A percentile compares a stretch with the other conserved stretches of the same genome.
These are phyloP conservation scores for Lutjanus erythropterus DNA, from an alignment of 2,113 vertebrate species.

Conservation along the genomic window DNA sequence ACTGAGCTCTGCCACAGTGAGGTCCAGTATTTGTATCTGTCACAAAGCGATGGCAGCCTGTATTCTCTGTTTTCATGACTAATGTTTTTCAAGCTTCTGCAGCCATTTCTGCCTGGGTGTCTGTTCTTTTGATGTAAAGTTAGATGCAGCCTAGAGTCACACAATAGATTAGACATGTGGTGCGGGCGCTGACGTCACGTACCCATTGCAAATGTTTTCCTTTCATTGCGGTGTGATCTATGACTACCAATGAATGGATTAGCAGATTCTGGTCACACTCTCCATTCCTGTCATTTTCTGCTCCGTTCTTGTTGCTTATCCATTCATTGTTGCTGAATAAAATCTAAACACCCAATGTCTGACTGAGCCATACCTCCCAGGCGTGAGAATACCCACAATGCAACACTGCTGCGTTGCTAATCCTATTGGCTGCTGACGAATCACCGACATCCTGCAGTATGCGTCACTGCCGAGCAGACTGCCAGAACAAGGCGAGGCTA, in stretches of 20 bases:
- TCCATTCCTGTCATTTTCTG: slow-evolving; percentile 28
- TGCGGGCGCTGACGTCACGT: slow-evolving; percentile 11
- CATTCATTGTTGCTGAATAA: slow-evolving; percentile 38
- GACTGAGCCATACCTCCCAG: slow-evolving; percentile 51
- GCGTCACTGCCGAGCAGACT: slow-evolving; percentile 64
- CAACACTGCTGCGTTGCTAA: slow-evolving; percentile 68
- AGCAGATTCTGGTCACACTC: slow-evolving; percentile 57
- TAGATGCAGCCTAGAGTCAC: slow-evolving; percentile 13
- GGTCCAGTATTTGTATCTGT: neutral
- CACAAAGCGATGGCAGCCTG: neutral
- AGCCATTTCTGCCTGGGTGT: neutral
- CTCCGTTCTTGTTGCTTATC: slow-evolving; percentile 32
- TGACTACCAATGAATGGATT: slow-evolving; percentile 55
- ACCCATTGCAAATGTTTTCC: slow-evolving; percentile 36
- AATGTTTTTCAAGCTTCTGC: neutral
- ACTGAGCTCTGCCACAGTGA: neutral
- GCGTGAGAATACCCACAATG: slow-evolving; percentile 73
- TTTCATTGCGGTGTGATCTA: slow-evolving; percentile 28
- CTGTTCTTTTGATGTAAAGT: slow-evolving; percentile 5
- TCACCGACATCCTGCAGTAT: slow-evolving; percentile 56
- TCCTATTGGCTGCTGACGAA: slow-evolving; percentile 76
- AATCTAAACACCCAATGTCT: slow-evolving; percentile 53
- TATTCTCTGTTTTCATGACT: neutral
- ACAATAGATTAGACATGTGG: slow-evolving; percentile 23
- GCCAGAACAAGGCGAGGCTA: slow-evolving; percentile 57